phyloP scores from a whole-genome alignment of 2,113 vertebrate genomes.

The Chloropsis hardwickii region DNA sequence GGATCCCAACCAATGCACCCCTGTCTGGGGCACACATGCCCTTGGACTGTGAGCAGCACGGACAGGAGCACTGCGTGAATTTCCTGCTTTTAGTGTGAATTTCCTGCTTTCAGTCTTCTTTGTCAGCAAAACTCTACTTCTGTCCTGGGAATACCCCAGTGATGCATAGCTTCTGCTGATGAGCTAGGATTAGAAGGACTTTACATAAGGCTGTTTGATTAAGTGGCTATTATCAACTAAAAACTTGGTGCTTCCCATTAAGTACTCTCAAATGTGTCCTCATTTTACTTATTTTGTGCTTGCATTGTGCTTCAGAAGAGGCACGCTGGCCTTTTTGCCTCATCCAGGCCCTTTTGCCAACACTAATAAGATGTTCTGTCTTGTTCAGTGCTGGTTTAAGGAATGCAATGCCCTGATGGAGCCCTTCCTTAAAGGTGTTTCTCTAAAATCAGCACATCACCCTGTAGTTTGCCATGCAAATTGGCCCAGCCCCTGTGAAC shows the following conservation, averaged over 20 bases:
- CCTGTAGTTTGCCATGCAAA: not conserved
- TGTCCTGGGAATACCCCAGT: not conserved
- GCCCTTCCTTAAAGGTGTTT: not conserved
- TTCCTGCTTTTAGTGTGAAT: not conserved
- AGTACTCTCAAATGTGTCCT: slow-evolving; percentile 11
- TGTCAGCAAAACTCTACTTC: not conserved
- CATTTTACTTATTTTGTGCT: slow-evolving; percentile 1
- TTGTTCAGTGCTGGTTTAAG: not conserved
- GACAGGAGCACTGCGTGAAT: not conserved
- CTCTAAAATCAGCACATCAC: not conserved
- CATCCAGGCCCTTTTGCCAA: not conserved
- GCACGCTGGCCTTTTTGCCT: not conserved
- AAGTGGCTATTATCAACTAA: slow-evolving; percentile 31
- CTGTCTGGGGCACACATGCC: not conserved
- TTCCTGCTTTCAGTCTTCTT: not conserved
- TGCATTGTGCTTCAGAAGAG: not conserved
- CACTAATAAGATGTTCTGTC: not conserved
- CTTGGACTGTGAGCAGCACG: not conserved
- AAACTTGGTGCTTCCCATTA: slow-evolving; percentile 49
- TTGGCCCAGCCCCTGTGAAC: not conserved
- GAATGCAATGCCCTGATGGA: not conserved
- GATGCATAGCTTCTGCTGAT: not conserved
- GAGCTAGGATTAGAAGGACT: slow-evolving; percentile 30
- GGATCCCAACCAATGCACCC: not conserved
- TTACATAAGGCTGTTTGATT: slow-evolving; percentile 46